Percentiles rank a stretch among this genome's conserved stretches.
Conservation (phyloP, 64 coral and sea anemone genomes). For the Cladopsammia gracilis region DNA sequence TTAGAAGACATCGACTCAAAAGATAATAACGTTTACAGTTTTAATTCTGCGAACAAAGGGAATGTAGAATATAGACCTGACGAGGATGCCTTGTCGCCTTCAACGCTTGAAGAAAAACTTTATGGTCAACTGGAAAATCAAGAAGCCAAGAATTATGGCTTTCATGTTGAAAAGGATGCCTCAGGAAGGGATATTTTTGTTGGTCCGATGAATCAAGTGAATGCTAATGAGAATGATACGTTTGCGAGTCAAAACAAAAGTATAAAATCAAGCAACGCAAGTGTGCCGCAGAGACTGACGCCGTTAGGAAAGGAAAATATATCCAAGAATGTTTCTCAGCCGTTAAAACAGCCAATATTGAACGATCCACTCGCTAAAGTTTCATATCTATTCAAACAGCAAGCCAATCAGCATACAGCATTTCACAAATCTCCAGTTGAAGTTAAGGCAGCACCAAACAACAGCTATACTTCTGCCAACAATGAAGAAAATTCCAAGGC, state of each 20-base stretch:
- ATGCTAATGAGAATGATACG: not conserved
- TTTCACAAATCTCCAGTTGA: not conserved
- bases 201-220: not conserved
- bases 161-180: not conserved
- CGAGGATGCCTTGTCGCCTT: not conserved
- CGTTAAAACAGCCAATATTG: not conserved
- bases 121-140: not conserved
- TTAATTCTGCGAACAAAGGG: not conserved
- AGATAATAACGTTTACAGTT: not conserved
- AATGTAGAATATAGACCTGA: not conserved
- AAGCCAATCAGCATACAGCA: not conserved
- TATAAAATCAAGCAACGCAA: not conserved
- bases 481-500: not conserved
- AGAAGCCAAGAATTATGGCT: not conserved
- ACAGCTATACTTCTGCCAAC: not conserved
- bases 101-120: not conserved
- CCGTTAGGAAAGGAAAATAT: not conserved
- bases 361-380: conserved; percentile 29
- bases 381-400: conserved; percentile 17
- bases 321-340: not conserved
- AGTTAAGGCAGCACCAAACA: not conserved
- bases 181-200: not conserved
- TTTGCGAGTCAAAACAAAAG: not conserved
- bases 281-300: not conserved
- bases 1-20: not conserved